These are phyloP conservation scores for Ceratitis capitata DNA, from an alignment of 1,140 invertebrate species.

Conservation along the genomic window DNA sequence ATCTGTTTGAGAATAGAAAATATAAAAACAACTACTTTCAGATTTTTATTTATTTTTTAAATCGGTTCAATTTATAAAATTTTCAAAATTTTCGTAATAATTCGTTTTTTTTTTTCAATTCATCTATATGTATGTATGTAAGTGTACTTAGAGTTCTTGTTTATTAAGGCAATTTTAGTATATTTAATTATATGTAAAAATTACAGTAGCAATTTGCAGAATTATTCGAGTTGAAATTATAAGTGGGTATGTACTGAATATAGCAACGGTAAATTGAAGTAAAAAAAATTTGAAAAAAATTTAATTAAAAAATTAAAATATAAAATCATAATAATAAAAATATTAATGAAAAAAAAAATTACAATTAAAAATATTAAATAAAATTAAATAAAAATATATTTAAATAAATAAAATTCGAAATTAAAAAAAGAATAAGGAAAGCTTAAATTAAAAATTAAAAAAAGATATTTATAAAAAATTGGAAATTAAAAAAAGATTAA, in stretches of 20 bases:
- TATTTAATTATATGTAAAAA: background rate
- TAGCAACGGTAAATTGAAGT: too few species aligned
- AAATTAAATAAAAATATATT: too few species aligned
- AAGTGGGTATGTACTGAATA: background rate
- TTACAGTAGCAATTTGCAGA: background rate
- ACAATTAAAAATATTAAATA: too few species aligned
- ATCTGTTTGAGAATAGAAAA: background rate
- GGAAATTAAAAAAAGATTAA: too few species aligned
- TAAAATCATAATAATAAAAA: too few species aligned
- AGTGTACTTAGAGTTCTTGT: constrained; percentile 19
- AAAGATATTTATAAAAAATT: too few species aligned
- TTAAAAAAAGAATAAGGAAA: too few species aligned
- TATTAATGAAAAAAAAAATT: too few species aligned
- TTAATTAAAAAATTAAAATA: too few species aligned
- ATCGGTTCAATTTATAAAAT: background rate
- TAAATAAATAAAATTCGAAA: too few species aligned
- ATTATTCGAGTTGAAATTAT: background rate
- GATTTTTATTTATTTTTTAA: background rate
- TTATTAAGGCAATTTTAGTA: constrained; percentile 38
- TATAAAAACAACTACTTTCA: constrained; percentile 10
- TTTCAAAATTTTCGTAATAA: background rate
- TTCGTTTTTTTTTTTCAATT: background rate
- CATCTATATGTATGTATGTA: background rate
- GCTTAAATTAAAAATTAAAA: too few species aligned
- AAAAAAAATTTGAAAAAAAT: background rate